A percentile compares a stretch with the other conserved stretches of the same genome.
phyloP scores from a whole-genome alignment of 2,888 invertebrate genomes.

The Chaitophorus viminalis region DNA sequence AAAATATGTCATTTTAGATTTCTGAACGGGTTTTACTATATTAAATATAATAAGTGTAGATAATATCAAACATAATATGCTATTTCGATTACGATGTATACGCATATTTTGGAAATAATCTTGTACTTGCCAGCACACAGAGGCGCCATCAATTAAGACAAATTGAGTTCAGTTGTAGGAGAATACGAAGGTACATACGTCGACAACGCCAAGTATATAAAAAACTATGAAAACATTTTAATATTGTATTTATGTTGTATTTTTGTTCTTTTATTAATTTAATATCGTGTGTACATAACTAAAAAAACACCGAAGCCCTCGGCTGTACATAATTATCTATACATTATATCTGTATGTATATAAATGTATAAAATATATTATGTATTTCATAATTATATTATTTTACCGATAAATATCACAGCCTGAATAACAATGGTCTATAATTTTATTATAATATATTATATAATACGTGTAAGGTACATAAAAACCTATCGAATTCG shows the following conservation, averaged over 20 bases:
- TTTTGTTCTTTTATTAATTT: background rate
- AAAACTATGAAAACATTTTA: slow-evolving; percentile 8
- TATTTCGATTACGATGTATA: background rate
- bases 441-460: slow-evolving; percentile 27
- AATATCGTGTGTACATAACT: background rate
- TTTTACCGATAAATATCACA: slow-evolving; percentile 57
- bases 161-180: too few species aligned
- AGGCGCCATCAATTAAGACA: too few species aligned
- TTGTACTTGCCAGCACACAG: too few species aligned
- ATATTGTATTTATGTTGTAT: background rate
- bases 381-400: background rate
- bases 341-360: background rate
- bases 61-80: too few species aligned
- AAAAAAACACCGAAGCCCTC: background rate
- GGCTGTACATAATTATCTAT: background rate
- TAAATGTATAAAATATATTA: background rate
- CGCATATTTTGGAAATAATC: too few species aligned
- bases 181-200: too few species aligned
- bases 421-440: slow-evolving; percentile 57
- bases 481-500: slow-evolving; percentile 25
- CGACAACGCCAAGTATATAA: background rate
- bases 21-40: background rate
- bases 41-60: background rate
- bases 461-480: slow-evolving; percentile 19
- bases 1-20: background rate